phyloP scores from a whole-genome alignment of 1,140 invertebrate species.

The Riptortus pedestris region DNA sequence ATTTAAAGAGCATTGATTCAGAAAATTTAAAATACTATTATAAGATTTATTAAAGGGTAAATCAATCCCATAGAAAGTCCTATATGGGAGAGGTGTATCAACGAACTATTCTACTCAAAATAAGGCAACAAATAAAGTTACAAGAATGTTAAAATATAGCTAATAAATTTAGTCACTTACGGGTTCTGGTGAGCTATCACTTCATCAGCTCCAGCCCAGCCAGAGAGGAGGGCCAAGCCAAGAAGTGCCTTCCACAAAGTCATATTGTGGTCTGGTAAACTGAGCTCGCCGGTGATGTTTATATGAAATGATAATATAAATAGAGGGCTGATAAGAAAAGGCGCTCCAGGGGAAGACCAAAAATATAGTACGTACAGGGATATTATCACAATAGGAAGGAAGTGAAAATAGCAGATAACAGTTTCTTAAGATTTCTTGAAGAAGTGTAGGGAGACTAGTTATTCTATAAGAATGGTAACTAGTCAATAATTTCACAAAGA shows the following conservation, averaged over 20 bases:
- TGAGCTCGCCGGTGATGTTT: not conserved
- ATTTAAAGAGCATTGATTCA: too few species aligned
- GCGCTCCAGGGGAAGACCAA: not conserved
- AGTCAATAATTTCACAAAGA: too few species aligned
- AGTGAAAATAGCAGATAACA: not conserved
- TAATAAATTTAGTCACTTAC: too few species aligned
- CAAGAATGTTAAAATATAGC: not conserved
- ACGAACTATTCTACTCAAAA: too few species aligned
- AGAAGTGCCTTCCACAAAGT: not conserved
- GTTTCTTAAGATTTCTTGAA: not conserved
- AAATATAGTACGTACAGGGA: not conserved
- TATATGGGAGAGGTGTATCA: too few species aligned
- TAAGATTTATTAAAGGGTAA: too few species aligned
- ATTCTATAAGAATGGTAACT: too few species aligned
- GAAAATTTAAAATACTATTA: too few species aligned
- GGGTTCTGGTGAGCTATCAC: not conserved
- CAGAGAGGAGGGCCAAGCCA: not conserved
- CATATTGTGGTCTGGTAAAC: not conserved
- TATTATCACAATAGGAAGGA: not conserved
- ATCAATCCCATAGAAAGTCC: too few species aligned
- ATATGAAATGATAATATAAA: not conserved
- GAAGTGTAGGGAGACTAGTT: too few species aligned
- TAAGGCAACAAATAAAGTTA: not conserved
- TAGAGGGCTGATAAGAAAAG: not conserved
- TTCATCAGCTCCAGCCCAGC: not conserved